Evolutionary conservation across 2,888 invertebrate genomes (phyloP), one percentile per base, ranked within the genome.

Genomic region (Pelosia muscerda): DNA sequence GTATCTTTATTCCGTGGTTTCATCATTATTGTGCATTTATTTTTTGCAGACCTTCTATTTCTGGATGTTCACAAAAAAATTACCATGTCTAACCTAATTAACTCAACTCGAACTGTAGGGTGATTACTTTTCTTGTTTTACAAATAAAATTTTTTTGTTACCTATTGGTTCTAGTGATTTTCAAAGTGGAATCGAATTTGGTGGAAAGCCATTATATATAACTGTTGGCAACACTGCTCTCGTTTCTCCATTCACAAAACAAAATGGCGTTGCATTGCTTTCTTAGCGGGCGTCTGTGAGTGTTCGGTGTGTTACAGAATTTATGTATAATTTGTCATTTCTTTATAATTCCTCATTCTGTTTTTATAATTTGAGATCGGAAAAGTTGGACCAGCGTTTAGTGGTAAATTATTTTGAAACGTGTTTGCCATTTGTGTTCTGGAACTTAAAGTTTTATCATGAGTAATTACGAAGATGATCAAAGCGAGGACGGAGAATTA

Each of bases 401-500:
- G 69, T 69, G 63, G 60, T 61, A 71, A 62, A 60, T 69, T 60
- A 19, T 70, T 19, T 54, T 66, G 57, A 23, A 26, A 65, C 25
- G 57, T 65, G 31, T 68, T 55, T 15, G 49, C 61, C 22, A 54
- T 55, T 59, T 64, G 59, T 61, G 64, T 67, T 65, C 19, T 28
- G 42, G n/a, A 56, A 38, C n/a, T 15, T 49, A 22, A 25, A 68
- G 65, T 72, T 69, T 62, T 66, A 89, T 74, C 81, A 95, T 95
- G 95, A 95, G 94, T 89, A 95, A 95, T 90, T 95, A 95, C 89
- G 95, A 95, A 72, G 97, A 97, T 87, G 97, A 97, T 86, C 97
- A 97, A 94, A 97, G 97, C 90, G 98, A 98, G 93, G 98, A 98
- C 92, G 98, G 98, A 78, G 98, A 98, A 95, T 95, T 98, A 88